Base-by-base conservation (phyloP, 2,113 vertebrate genomes). In the Apodemus sylvaticus region DNA sequence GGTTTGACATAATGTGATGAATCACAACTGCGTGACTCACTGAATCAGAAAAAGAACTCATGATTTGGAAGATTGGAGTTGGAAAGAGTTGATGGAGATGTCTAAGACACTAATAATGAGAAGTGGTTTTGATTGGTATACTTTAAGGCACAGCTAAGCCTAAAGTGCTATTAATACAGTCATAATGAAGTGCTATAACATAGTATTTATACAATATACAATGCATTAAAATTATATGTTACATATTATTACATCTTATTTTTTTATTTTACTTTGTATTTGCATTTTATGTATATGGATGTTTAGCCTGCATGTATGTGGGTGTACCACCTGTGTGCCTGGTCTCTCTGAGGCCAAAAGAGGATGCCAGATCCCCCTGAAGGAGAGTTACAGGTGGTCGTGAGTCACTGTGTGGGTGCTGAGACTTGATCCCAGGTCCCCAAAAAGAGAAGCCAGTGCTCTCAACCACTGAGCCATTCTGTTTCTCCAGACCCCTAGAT, bases 21-120 rank as follows among this genome's bases (percentile, higher is more conserved):
- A 87, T 95, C 81, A 96, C 94, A 95, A 89, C 93, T 95, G 88
- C 48, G 77, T 96, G 58, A 95, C 74, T 97, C 92, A 96, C 14
- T 94, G 83, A 91, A 91, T 91, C 82, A 96, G 89, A 88, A 93
- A 95, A 94, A 94, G 64, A 92, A 60, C 79, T 87, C 74, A 58
- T 92, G 39, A 95, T 81, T 90, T 94, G 76, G 83, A 94, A 90
- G 64, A 89, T 17, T 76, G 16, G 19, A 24, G 31, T 83, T 95
- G 26, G 68, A 85, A 92, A 95, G 62, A 76, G 64, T 89, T 86
- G 58, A 60, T 68, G 7, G 64, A 85, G 29, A 92, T 74, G 31
- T 74, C n/a, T 58, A 86, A 95, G 95, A 92, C 22, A 74, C 53
- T 53, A 86, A 87, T 94, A 94, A 95, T 34, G n/a, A 70, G 16